Base-by-base conservation (phyloP, 2,797 vertebrate genomes). In the Anas flavirostris region DNA sequence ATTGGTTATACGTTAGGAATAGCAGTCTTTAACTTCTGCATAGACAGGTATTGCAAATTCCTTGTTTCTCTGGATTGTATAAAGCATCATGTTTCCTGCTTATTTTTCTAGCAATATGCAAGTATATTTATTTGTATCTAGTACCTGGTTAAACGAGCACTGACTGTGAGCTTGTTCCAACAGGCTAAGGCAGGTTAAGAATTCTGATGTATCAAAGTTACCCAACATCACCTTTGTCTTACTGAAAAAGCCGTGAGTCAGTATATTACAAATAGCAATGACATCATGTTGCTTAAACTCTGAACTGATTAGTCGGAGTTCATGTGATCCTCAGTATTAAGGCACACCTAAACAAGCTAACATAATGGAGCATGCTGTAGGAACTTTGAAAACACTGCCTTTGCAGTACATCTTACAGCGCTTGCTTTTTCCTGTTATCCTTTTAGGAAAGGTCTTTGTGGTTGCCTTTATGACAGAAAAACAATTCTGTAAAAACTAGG, bases 311-410 rank as follows among this genome's bases (percentile, higher is more conserved):
- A 33, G 44, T 35, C 21, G 23, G 63, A 29, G 26, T 48, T 80
- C 44, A 60, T 0, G 12, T 1, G 58, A 14, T 25, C 22, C 23
- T 59, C 9, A 9, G 6, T 67, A 2, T 7, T 33, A 15, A 63
- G 72, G 16, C 67, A 68, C 50, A 15, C 63, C 53, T 50, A 10
- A 50, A 16, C 31, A 48, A 44, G 48, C 28, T 19, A 18, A 18
- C 2, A 0, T 29, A 16, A 9, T 7, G 12, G 12, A 35, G 7
- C 29, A 7, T 35, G 10, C 4, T n/a, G 2, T 4, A 29, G 33
- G 69, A 62, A 12, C 14, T 76, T 66, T 73, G 21, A 28, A 8
- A 26, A 0, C 25, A 13, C 25, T 69, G 70, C 4, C 10, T 44
- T 44, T 62, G 28, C 10, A 77, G 33, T 21, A 52, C 10, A 8